These are phyloP conservation scores for Porites divaricata DNA, from an alignment of 92 coral and sea anemone genomes.

Conservation along the genomic window DNA sequence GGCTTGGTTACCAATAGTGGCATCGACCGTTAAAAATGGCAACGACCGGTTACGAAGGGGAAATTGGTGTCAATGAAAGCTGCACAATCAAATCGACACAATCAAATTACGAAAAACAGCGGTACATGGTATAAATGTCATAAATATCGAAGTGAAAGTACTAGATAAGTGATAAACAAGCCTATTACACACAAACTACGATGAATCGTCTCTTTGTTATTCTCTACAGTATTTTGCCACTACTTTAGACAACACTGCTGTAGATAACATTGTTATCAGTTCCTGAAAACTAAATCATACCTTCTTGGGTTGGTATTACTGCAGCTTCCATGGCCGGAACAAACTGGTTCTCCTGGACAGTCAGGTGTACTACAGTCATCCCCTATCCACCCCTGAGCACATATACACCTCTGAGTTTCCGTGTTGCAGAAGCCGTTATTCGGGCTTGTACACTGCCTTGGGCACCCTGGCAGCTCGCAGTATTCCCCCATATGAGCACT, in stretches of 20 bases:
- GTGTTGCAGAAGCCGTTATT: conserved; percentile 87
- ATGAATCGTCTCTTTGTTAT: too few species aligned
- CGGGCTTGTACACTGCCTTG: conserved; percentile 81
- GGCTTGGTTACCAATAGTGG: too few species aligned
- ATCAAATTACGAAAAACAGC: too few species aligned
- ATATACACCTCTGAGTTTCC: conserved; percentile 73
- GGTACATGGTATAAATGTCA: too few species aligned
- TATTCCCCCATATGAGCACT: conserved; percentile 83
- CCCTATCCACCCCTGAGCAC: conserved; percentile 95
- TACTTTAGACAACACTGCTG: background rate
- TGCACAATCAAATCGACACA: too few species aligned
- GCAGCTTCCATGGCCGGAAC: conserved; percentile 89
- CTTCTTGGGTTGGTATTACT: conserved; percentile 83
- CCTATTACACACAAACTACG: too few species aligned
- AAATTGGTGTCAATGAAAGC: too few species aligned
- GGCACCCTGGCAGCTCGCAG: conserved; percentile 97
- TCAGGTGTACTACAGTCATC: conserved; percentile 90
- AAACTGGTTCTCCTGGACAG: conserved; percentile 94
- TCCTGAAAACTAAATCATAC: background rate
- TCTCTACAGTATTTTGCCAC: too few species aligned
- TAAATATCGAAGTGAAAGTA: too few species aligned
- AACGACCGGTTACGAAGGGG: too few species aligned
- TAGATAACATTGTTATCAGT: background rate
- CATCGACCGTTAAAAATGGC: too few species aligned
- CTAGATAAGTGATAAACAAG: too few species aligned